Evolutionary conservation across 2,888 invertebrate genomes (phyloP).

Genomic region (Rotaria sp.): DNA sequence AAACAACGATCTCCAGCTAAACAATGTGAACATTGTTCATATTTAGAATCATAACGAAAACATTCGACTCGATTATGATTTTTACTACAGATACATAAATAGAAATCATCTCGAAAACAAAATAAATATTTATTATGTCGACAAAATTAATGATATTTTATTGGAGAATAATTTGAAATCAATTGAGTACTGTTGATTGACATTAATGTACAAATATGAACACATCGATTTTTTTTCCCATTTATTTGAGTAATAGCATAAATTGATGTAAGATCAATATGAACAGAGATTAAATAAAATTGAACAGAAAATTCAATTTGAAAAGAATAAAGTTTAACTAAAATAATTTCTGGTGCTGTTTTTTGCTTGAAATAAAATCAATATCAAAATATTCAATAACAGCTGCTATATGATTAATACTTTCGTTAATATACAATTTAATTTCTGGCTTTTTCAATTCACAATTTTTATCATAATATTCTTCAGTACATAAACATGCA

Average conservation of each 20-base stretch:
- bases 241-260: background rate
- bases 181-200: background rate
- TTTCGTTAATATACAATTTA: background rate
- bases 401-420: background rate
- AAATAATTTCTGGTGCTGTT: background rate
- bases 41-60: background rate
- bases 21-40: background rate
- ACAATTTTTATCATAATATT: background rate
- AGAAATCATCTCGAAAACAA: background rate
- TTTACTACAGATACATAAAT: background rate
- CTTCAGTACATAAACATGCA: background rate
- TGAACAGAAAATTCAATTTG: background rate
- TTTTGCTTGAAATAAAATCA: background rate
- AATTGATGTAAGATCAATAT: background rate
- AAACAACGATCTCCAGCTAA: background rate
- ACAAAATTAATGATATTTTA: background rate
- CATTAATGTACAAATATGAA: background rate
- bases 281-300: background rate
- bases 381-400: slow-evolving; percentile 14
- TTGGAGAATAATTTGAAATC: background rate
- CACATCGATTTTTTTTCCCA: background rate
- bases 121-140: background rate
- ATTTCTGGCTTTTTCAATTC: background rate
- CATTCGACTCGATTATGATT: background rate
- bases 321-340: background rate